These are phyloP conservation scores for Nebria ingens DNA, from an alignment of 1,140 invertebrate species.

Conservation along the genomic window DNA sequence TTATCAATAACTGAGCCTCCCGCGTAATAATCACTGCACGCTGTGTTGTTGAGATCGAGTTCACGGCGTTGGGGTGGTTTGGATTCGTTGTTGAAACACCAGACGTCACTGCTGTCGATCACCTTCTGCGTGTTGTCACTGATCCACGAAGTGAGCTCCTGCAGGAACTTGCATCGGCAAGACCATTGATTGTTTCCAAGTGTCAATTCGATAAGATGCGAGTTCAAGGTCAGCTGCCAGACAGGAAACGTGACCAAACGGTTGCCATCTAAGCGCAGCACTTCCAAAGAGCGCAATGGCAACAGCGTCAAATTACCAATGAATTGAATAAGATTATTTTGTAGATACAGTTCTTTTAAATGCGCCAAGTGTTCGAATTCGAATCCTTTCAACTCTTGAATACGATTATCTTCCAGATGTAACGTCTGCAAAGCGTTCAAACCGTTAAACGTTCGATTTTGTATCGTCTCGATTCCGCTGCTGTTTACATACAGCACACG, in stretches of 20 bases:
- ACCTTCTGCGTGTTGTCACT: constrained; percentile 71
- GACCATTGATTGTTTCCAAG: constrained; percentile 78
- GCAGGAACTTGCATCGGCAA: constrained; percentile 81
- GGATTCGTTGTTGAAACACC: constrained; percentile 67
- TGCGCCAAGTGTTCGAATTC: constrained; percentile 79
- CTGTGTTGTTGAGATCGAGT: constrained; percentile 69
- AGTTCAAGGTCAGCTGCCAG: constrained; percentile 68
- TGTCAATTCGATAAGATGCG: constrained; percentile 56
- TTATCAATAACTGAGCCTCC: constrained; percentile 73
- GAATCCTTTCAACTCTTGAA: constrained; percentile 70
- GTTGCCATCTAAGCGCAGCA: constrained; percentile 77
- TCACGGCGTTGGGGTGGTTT: constrained; percentile 58
- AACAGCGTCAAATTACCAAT: constrained; percentile 74
- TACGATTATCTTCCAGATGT: constrained; percentile 75
- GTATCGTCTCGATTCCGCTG: constrained; percentile 73
- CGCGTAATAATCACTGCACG: constrained; percentile 72
- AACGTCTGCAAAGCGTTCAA: constrained; percentile 68
- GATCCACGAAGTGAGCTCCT: constrained; percentile 74
- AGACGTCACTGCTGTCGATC: constrained; percentile 62
- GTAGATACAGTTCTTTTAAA: constrained; percentile 73
- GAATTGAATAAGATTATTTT: constrained; percentile 69
- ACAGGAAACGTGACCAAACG: constrained; percentile 68
- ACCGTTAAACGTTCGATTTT: constrained; percentile 87
- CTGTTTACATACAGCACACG: constrained; percentile 74
- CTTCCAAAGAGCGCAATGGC: constrained; percentile 64